Percentiles rank a stretch among this genome's conserved stretches.
phyloP scores from a whole-genome alignment of 1,140 invertebrate genomes.

The Lordiphosa clarofinis region DNA sequence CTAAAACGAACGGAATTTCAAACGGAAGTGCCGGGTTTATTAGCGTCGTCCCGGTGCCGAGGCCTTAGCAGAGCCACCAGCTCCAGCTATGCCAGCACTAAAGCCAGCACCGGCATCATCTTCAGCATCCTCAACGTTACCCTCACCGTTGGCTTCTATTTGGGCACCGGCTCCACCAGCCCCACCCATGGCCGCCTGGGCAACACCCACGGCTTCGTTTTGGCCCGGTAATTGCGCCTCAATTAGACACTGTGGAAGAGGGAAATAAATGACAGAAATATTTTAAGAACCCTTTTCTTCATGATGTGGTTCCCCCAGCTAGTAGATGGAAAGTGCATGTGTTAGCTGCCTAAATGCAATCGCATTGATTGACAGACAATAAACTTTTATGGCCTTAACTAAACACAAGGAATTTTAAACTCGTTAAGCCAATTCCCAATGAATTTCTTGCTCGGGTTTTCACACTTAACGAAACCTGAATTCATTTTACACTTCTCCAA shows the following conservation, averaged over 20 bases:
- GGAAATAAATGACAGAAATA: background rate
- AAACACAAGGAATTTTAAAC: no score
- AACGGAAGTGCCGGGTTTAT: conserved; percentile 19
- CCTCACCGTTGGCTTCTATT: conserved; percentile 24
- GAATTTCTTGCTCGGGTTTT: no score
- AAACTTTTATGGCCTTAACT: no score
- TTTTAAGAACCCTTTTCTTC: no score
- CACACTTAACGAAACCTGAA: no score
- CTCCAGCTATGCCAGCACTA: conserved; percentile 11
- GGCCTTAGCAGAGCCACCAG: conserved; percentile 5
- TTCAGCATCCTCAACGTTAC: conserved; percentile 19
- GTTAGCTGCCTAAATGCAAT: no score
- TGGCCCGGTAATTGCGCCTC: conserved; percentile 23
- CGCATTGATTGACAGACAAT: no score
- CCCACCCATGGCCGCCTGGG: conserved; percentile 27
- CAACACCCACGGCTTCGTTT: conserved; percentile 22
- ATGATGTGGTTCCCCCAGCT: no score
- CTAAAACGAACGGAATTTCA: conserved; percentile 17
- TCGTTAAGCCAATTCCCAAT: no score
- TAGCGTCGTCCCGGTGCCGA: conserved; percentile 12
- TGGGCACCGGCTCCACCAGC: conserved; percentile 18
- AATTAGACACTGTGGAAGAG: conserved; percentile 17
- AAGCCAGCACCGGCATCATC: no score
- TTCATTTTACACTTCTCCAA: no score
- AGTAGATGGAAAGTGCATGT: no score